phyloP scores from a whole-genome alignment of 2,113 vertebrate genomes.

The Pavo muticus region DNA sequence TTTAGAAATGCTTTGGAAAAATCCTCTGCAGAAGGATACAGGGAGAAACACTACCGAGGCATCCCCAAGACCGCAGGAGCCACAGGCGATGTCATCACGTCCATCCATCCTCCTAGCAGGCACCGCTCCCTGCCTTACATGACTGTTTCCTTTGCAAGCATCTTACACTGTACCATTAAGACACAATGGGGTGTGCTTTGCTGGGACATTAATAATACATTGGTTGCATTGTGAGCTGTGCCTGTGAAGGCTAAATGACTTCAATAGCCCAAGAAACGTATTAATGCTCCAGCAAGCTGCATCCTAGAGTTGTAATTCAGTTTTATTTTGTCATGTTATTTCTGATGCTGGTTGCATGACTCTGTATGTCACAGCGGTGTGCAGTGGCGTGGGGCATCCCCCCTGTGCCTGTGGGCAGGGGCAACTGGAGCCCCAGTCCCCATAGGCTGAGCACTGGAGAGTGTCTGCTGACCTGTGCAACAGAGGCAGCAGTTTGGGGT shows the following conservation, averaged over 20 bases:
- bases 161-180: conserved; percentile 67
- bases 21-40: not conserved
- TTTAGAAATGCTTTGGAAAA: conserved; percentile 35
- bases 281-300: conserved; percentile 70
- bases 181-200: conserved; percentile 75
- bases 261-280: conserved; percentile 70
- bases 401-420: not conserved
- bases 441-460: not conserved
- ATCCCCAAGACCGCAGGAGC: conserved; percentile 51
- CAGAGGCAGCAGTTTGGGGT: not conserved
- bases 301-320: conserved; percentile 73
- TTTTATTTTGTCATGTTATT: conserved; percentile 76
- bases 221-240: conserved; percentile 69
- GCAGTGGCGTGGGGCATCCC: not conserved
- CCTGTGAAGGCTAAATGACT: conserved; percentile 75
- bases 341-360: conserved; percentile 64
- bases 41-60: not conserved
- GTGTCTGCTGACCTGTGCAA: not conserved
- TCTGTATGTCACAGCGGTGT: not conserved
- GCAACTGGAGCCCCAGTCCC: not conserved
- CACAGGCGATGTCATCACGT: not conserved
- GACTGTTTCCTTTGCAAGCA: conserved; percentile 72
- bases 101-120: conserved; percentile 59
- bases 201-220: conserved; percentile 78
- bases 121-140: conserved; percentile 63